phyloP scores from a whole-genome alignment of 2,113 vertebrate genomes.

The Haemorhous mexicanus region DNA sequence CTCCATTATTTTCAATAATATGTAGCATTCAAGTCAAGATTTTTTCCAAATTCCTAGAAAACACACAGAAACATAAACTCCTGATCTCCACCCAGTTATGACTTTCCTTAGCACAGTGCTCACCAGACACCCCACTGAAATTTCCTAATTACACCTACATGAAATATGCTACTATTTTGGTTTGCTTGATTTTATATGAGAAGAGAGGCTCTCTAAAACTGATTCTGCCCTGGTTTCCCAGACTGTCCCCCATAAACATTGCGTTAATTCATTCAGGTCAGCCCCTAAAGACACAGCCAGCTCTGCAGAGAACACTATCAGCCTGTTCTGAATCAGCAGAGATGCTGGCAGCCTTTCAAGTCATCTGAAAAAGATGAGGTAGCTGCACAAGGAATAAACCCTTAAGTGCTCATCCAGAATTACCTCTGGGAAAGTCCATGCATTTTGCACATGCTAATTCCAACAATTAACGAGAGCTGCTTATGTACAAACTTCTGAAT shows the following conservation, averaged over 20 bases:
- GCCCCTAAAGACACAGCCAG: conserved; percentile 18
- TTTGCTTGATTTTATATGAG: not conserved
- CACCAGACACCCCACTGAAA: not conserved
- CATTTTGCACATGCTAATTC: not conserved
- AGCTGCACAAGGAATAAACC: conserved; percentile 4
- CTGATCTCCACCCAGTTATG: not conserved
- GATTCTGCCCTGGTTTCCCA: not conserved
- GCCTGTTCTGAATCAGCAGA: conserved; percentile 50
- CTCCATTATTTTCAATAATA: not conserved
- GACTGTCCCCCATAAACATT: not conserved
- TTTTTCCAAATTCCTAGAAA: not conserved
- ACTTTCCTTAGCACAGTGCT: not conserved
- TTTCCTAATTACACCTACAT: not conserved
- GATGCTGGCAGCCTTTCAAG: conserved; percentile 39
- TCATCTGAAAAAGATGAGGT: not conserved
- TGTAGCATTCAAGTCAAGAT: not conserved
- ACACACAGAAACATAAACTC: not conserved
- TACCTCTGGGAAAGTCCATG: not conserved
- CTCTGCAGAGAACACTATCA: conserved; percentile 52
- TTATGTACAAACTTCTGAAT: not conserved
- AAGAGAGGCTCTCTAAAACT: not conserved
- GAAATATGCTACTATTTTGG: not conserved
- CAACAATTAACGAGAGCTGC: not conserved
- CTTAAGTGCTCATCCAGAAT: not conserved
- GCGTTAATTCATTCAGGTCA: conserved; percentile 32